Evolutionary conservation across 2,113 vertebrate genomes (phyloP).

Genomic region (Strix uralensis): DNA sequence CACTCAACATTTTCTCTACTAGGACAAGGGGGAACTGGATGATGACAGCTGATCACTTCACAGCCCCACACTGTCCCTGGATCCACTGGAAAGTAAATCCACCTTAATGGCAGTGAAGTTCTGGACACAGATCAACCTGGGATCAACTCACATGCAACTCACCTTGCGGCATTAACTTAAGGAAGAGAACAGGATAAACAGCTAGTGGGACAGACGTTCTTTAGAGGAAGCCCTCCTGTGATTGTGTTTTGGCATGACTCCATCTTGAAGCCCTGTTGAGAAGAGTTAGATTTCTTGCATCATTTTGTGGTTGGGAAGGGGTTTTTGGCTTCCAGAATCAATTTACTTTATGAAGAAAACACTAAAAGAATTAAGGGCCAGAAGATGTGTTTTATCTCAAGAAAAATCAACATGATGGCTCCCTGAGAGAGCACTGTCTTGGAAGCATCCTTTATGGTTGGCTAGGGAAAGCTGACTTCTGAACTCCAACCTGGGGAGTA

Average conservation of each 20-base stretch:
- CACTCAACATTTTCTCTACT: background rate
- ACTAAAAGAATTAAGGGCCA: background rate
- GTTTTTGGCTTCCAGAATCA: background rate
- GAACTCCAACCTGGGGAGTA: background rate
- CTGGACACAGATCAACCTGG: background rate
- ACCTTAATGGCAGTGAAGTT: background rate
- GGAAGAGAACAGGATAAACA: background rate
- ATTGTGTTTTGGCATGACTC: background rate
- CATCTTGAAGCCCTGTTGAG: background rate
- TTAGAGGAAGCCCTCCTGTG: background rate
- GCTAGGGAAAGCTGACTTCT: background rate
- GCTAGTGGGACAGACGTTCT: background rate
- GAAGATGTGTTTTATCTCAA: background rate
- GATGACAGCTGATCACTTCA: background rate
- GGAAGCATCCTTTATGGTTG: background rate
- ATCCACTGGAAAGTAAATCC: background rate
- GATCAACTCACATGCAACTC: background rate
- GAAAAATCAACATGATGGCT: background rate
- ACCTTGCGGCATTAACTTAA: background rate
- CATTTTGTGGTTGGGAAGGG: background rate
- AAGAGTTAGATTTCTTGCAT: background rate
- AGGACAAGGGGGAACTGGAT: background rate
- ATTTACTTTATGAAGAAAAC: background rate
- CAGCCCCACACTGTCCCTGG: background rate
- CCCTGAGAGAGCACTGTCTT: background rate